These are phyloP conservation scores for Chondrilla cf. caribensis DNA, from an alignment of 37 sponge, comb jelly and placozoan genomes.

Conservation along the genomic window DNA sequence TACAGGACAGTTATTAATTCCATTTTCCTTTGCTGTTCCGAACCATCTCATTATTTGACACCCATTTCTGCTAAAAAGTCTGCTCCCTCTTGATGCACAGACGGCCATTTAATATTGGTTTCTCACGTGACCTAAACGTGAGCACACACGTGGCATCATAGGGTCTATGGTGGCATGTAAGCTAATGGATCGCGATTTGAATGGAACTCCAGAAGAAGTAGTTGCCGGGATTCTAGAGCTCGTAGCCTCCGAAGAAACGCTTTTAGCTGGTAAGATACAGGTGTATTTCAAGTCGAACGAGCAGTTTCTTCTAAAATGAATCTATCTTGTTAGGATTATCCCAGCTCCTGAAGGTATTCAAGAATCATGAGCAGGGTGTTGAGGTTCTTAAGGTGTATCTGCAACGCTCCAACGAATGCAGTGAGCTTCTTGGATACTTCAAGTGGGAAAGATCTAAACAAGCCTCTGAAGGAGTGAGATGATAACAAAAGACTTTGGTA, in stretches of 20 bases:
- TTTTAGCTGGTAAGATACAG: constrained; percentile 32
- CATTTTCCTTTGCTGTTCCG: constrained; percentile 19
- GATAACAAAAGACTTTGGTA: not conserved
- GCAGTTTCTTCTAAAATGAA: no score
- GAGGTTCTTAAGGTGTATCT: constrained; percentile 33
- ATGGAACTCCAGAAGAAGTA: not conserved
- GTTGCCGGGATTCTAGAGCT: constrained; percentile 18
- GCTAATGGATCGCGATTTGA: no score
- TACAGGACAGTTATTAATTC: constrained; percentile 69
- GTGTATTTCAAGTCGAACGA: not conserved
- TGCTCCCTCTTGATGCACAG: no score
- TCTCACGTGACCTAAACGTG: no score
- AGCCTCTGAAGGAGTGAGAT: constrained; percentile 48
- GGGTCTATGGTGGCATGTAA: no score
- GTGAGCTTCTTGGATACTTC: constrained; percentile 35
- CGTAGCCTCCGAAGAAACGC: constrained; percentile 26
- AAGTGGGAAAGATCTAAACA: constrained; percentile 45
- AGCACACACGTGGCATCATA: no score
- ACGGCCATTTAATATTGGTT: no score
- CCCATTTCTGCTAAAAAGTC: no score
- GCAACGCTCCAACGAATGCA: constrained; percentile 28
- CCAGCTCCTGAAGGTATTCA: constrained; percentile 28
- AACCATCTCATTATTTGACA: not conserved
- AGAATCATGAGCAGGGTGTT: not conserved
- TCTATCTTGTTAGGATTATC: constrained; percentile 38